Conservation (phyloP, 2,797 vertebrate species). For the Tapirus indicus region DNA sequence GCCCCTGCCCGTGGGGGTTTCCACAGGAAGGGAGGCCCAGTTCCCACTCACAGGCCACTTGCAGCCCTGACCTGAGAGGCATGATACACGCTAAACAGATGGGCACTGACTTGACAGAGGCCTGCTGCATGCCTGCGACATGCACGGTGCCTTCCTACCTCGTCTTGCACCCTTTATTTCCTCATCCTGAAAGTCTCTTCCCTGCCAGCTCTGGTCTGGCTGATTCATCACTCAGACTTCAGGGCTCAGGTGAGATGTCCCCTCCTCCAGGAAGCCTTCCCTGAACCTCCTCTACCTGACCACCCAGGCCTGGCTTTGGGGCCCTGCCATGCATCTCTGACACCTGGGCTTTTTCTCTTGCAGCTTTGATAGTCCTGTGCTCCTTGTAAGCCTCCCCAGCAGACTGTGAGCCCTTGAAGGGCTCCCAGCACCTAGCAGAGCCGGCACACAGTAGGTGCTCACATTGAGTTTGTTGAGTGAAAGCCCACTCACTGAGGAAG, state of each 20-base stretch:
- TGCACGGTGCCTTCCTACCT: not conserved
- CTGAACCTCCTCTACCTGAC: not conserved
- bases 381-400: too few species aligned
- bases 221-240: not conserved
- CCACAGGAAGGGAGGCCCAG: not conserved
- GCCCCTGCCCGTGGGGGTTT: not conserved
- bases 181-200: not conserved
- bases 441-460: not conserved
- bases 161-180: not conserved
- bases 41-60: not conserved
- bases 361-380: not conserved
- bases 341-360: not conserved
- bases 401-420: not conserved
- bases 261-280: not conserved
- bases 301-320: not conserved
- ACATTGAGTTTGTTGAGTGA: not conserved
- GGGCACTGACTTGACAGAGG: not conserved
- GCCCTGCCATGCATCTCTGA: not conserved
- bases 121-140: rapidly evolving
- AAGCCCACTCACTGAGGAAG: not conserved
- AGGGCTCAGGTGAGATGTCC: not conserved
- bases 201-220: not conserved
- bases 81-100: not conserved
- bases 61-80: not conserved
- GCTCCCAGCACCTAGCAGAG: not conserved